Conservation (phyloP, 2,888 invertebrate genomes). For the Hecatera dysodea region DNA sequence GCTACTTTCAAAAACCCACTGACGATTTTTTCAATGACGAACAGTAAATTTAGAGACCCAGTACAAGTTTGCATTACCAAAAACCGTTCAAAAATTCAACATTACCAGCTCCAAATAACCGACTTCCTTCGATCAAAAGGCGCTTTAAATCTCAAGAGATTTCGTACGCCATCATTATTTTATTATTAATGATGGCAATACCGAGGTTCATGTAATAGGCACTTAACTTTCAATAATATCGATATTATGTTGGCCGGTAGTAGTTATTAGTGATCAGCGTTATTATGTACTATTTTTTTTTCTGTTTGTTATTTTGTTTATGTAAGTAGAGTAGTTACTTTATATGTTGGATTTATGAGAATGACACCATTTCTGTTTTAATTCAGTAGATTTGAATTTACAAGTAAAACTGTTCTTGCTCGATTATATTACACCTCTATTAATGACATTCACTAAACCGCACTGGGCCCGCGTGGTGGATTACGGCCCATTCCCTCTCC, state of each 20-base stretch:
- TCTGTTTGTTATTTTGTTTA: slow-evolving; percentile 14
- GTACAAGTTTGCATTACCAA: background rate
- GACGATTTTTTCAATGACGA: no score
- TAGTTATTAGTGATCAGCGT: slow-evolving; percentile 24
- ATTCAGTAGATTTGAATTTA: no score
- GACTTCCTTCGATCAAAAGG: slow-evolving; percentile 34
- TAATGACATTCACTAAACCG: no score
- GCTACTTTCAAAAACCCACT: no score
- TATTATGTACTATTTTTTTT: slow-evolving; percentile 5
- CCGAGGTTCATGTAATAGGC: slow-evolving; percentile 47
- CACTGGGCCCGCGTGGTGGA: no score
- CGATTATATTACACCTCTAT: no score
- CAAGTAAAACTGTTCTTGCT: no score
- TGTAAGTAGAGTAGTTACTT: slow-evolving; percentile 16
- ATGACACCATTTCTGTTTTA: no score
- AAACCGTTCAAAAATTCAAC: slow-evolving; percentile 15
- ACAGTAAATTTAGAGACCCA: background rate
- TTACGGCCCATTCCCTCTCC: no score
- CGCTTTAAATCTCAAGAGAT: slow-evolving; percentile 12
- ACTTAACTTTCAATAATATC: slow-evolving; percentile 62
- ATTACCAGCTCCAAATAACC: slow-evolving; percentile 37
- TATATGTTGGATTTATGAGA: background rate
- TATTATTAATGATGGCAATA: slow-evolving; percentile 39
- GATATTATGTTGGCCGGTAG: slow-evolving; percentile 14
- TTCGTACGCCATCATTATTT: slow-evolving; percentile 25